phyloP scores from a whole-genome alignment of 2,113 vertebrate genomes.

The Tympanuchus pallidicinctus region DNA sequence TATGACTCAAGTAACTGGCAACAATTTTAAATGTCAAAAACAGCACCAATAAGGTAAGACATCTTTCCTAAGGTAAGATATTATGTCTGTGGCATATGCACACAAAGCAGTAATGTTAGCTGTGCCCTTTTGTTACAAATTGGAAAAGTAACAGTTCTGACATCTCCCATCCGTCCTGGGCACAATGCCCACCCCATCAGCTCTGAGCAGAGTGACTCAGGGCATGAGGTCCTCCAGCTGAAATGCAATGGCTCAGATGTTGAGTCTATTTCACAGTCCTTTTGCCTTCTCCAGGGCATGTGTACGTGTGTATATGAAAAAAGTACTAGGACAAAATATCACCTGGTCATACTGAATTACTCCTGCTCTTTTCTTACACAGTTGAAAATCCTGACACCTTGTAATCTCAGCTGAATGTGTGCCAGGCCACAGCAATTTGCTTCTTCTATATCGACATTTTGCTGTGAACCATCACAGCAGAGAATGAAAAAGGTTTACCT shows the following conservation, averaged over 20 bases:
- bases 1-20: neutral
- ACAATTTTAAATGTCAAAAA: neutral
- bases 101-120: neutral
- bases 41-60: neutral
- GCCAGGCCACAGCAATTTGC: slow-evolving; percentile 41
- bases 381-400: slow-evolving; percentile 34
- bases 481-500: neutral
- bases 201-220: neutral
- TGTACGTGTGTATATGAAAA: neutral
- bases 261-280: neutral
- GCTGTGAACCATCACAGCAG: neutral
- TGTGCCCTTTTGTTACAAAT: neutral
- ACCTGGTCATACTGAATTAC: neutral
- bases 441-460: slow-evolving; percentile 34
- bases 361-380: slow-evolving; percentile 37
- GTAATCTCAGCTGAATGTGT: slow-evolving; percentile 32
- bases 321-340: slow-evolving; percentile 1
- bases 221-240: neutral
- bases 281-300: neutral
- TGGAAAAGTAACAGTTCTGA: neutral
- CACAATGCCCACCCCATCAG: neutral
- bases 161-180: neutral
- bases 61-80: neutral
- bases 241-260: neutral
- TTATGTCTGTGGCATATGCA: neutral